These are phyloP conservation scores for Turritopsis dohrnii DNA, from an alignment of 30 jellyfish, hydroid and myxozoan species.

Conservation along the genomic window DNA sequence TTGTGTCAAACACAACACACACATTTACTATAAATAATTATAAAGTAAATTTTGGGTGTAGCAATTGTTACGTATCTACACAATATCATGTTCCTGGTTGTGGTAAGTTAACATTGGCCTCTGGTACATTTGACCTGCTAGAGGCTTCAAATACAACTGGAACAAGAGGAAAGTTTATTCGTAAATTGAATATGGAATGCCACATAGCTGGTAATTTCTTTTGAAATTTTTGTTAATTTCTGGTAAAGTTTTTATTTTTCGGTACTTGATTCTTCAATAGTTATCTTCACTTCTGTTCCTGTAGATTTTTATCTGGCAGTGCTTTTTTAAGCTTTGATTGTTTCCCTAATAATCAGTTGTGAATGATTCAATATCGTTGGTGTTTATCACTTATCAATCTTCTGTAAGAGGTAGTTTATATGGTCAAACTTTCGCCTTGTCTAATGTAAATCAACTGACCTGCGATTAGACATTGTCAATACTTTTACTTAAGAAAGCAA, in stretches of 20 bases:
- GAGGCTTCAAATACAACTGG: not conserved
- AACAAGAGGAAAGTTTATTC: not conserved
- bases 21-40: not conserved
- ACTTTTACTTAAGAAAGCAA: no score
- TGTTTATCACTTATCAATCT: not conserved
- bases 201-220: not conserved
- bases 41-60: not conserved
- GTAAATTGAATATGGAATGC: not conserved
- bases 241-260: no score
- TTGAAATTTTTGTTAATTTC: not conserved
- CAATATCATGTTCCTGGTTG: not conserved
- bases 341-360: no score
- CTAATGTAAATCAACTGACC: no score
- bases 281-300: no score
- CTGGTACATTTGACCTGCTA: not conserved
- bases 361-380: no score
- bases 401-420: no score
- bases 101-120: not conserved
- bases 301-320: no score
- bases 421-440: no score
- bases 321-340: no score
- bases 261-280: no score
- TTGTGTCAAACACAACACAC: not conserved
- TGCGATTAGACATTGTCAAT: no score
- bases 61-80: not conserved